Evolutionary conservation across 2,888 invertebrate species (phyloP).

Genomic region (Dinocampus coccinellae): DNA sequence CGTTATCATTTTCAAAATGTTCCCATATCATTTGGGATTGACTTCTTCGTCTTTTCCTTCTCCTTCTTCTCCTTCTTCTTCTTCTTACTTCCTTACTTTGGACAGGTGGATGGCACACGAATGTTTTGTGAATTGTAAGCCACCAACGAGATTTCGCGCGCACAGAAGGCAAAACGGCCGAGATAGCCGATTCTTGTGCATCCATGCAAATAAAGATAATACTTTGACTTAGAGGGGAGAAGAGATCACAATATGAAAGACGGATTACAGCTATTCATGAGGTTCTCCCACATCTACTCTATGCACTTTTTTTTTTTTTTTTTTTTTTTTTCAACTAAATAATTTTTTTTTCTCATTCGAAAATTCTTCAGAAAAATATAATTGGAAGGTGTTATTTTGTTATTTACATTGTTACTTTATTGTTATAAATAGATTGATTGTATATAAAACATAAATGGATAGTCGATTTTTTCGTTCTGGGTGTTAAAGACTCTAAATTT

Average conservation of each 20-base stretch:
- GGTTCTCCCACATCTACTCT: too few relatives aligned
- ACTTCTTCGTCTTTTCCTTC: background rate
- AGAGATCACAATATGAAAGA: background rate
- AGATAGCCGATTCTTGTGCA: background rate
- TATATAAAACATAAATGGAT: background rate
- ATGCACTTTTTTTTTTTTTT: too few relatives aligned
- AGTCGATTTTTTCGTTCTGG: background rate
- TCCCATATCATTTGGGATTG: background rate
- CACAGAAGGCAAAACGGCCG: background rate
- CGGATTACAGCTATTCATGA: background rate
- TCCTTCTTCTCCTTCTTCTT: too few relatives aligned
- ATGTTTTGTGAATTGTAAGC: background rate
- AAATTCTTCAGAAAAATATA: constrained; percentile 8
- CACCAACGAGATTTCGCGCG: background rate
- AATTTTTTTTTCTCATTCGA: background rate
- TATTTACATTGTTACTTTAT: constrained; percentile 20
- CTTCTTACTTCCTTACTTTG: too few relatives aligned
- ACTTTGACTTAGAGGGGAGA: background rate
- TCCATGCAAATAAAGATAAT: background rate
- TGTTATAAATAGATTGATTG: background rate
- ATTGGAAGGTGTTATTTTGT: constrained; percentile 22
- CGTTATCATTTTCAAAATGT: background rate
- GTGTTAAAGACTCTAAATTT: background rate
- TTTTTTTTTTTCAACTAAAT: too few relatives aligned
- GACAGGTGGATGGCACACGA: background rate